Evolutionary conservation across 2,797 vertebrate species (phyloP), one percentile per base, ranked within the genome.

Genomic region (Acipenser transmontanus): DNA sequence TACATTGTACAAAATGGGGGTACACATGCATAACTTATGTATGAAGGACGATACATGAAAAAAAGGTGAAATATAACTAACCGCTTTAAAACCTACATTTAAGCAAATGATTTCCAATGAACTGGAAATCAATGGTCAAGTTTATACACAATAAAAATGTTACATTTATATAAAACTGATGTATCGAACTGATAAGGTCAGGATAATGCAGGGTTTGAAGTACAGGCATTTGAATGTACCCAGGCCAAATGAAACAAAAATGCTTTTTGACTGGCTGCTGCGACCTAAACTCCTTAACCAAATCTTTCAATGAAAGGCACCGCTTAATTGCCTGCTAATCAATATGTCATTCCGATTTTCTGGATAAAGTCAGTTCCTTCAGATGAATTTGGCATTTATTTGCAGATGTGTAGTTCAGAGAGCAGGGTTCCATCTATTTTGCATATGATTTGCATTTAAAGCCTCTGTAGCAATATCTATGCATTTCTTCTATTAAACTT

Each of bases 311-410:
- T 65, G 64, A 69, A 70, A 73, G 72, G 68, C 47, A 59, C 68
- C 66, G n/a, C 64, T 66, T 74, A 68, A 70, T 71, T 70, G 69
- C 74, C 49, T 61, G 48, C 65, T 59, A 62, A 74, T 74, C 68
- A 63, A 71, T 69, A 71, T 65, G 68, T 71, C 70, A 68, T 65
- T 73, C 54, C 49, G 52, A 69, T 73, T 71, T 71, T 72, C 65
- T 68, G 65, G 65, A 50, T 47, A 47, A n/a, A 63, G n/a, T 65
- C 64, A 68, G 66, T 60, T 13, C 64, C 66, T 68, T 68, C 17
- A 52, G 68, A 63, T 62, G 68, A 17, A 66, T 61, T 68, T 64
- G 64, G 62, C 65, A 34, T 34, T 49, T 65, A 11, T 59, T 49
- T 59, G 52, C 51, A 63, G 60, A 66, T 69, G 68, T 56, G 64